Base-by-base conservation (phyloP, 2,888 invertebrate species). In the Cryptocephalus moraei region DNA sequence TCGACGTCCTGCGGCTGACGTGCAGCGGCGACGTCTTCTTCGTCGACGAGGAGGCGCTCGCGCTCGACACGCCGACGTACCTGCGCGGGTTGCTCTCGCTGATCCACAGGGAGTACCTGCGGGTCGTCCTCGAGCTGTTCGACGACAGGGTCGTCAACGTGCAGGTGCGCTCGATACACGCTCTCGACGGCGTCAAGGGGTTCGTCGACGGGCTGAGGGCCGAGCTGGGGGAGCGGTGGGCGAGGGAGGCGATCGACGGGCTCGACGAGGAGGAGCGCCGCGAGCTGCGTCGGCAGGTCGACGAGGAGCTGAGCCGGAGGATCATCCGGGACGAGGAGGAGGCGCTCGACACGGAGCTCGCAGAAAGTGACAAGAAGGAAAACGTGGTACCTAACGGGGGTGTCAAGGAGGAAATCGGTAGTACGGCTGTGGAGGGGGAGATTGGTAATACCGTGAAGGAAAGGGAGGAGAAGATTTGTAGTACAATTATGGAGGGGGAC, bases 141-240 rank as follows among this genome's bases (percentile, higher is more conserved):
- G 56, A 60, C 32, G 68, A 68, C 55, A 55, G 54, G n/a, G 62
- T 63, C 8, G 56, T 60, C 32, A 68, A 68, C 49, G 58, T 68
- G 8, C 60, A 60, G 48, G 56, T 62, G 4, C 53, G 62, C 14
- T 59, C 65, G 0, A 62, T 61, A 12, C 56, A 55, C 44, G 61
- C 62, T 13, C 46, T 68, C 33, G 53, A 50, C 8, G 58, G 57
- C 41, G 58, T 68, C 31, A 51, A 53, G 34, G 36, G 54, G 4
- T 64, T 68, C 38, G 49, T 57, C 8, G 46, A 52, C 4, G 49
- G 47, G 10, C 31, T 68, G 9, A 45, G 49, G 6, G 39, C 50
- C 11, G 65, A 66, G 56, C 13, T 63, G n/a, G 46, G 56, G 10
- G 53, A 56, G 49, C 32, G 51, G 1, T 65, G 65, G 63, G 60